Base-by-base conservation (phyloP, 2,888 invertebrate species). In the Ormia ochracea region DNA sequence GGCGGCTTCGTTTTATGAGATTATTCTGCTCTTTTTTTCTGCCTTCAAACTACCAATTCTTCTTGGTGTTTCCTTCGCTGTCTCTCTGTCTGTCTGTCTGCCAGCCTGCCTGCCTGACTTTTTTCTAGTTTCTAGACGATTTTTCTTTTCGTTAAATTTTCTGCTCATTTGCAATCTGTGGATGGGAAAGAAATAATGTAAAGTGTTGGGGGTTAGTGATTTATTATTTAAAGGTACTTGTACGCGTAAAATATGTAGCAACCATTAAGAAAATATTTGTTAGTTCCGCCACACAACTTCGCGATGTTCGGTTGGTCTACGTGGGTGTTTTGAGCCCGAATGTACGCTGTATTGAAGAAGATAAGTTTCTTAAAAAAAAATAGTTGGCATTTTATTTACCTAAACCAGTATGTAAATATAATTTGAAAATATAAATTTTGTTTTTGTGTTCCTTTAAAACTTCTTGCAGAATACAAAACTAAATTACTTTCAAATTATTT, bases 1-100 rank as follows among this genome's bases (percentile, higher is more conserved):
- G 77, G 66, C 78, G 79, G 74, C 70, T 78, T 56, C 78, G 69
- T 78, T 78, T 63, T 43, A 33, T 43, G 41, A 28, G 4, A n/a
- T 41, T 68, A 61, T 77, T 70, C 52, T 72, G 54, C 21, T 38
- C 36, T 45, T 7, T 23, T 36, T 14, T n/a, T 28, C n/a, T n/a
- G n/a, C n/a, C n/a, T n/a, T n/a, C n/a, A n/a, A n/a, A n/a, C n/a
- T n/a, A n/a, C n/a, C n/a, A n/a, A n/a, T n/a, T n/a, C n/a, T n/a
- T n/a, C n/a, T n/a, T n/a, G n/a, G n/a, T n/a, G n/a, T n/a, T n/a
- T n/a, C n/a, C n/a, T n/a, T n/a, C n/a, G n/a, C n/a, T n/a, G n/a
- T n/a, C n/a, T n/a, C 31, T 41, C 6, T 28, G 50, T 14, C 17
- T 17, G 14, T 41, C 28, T 28, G 28, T n/a, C 9, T 48, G 10